Conservation (phyloP, 2,797 vertebrate genomes). For the Enteromius paludinosus region DNA sequence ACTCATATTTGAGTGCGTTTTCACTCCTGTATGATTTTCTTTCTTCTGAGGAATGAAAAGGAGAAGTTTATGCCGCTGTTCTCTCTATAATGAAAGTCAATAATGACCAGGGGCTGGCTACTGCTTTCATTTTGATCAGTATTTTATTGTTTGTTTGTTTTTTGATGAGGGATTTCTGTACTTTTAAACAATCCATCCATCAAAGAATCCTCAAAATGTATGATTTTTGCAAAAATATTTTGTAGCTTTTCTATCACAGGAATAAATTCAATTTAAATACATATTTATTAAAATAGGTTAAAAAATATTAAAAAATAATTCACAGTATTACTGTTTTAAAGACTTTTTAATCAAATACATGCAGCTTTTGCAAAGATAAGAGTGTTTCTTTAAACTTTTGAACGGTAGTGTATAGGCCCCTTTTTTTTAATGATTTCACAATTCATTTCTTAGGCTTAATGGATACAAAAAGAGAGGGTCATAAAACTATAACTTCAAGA, state of each 20-base stretch:
- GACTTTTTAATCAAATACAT: neutral
- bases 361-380: no score
- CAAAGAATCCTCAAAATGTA: no score
- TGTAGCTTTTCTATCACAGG: neutral
- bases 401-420: neutral
- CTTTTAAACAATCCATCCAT: no score
- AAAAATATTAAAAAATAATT: neutral
- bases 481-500: neutral
- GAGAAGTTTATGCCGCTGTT: neutral
- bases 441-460: neutral
- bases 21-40: neutral
- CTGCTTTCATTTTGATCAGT: neutral
- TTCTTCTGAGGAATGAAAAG: neutral
- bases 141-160: no score
- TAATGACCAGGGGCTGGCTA: neutral
- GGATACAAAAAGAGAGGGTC: neutral
- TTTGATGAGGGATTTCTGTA: no score
- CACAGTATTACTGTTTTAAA: neutral
- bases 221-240: no score
- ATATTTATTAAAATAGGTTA: neutral
- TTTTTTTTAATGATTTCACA: slow-evolving; percentile 5
- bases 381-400: neutral
- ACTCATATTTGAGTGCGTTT: neutral
- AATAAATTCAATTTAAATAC: neutral
- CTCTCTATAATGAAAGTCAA: neutral